phyloP scores from a whole-genome alignment of 2,797 vertebrate species.

The Parauchenoglanis punctatus region DNA sequence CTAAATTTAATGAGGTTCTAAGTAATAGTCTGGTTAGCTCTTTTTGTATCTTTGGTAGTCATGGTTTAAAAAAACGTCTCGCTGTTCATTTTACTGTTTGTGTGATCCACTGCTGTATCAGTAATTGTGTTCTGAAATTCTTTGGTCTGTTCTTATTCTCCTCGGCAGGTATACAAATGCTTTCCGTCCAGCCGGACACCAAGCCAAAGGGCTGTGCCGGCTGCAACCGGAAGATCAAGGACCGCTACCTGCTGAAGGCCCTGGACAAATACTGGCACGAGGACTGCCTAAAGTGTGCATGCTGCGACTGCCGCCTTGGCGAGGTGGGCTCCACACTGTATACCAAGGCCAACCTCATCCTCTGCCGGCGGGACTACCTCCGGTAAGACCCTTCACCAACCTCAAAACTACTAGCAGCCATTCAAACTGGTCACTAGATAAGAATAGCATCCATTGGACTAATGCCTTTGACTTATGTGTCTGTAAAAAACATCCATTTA shows the following conservation, averaged over 20 bases:
- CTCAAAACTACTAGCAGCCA: background rate
- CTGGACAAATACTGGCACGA: conserved; percentile 99
- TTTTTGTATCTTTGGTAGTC: background rate
- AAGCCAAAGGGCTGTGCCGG: conserved; percentile 99
- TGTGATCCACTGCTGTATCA: background rate
- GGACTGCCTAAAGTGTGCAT: conserved; percentile 96
- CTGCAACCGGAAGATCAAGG: conserved; percentile 99
- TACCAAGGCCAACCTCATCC: conserved; percentile 98
- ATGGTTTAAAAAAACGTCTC: background rate
- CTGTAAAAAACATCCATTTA: background rate
- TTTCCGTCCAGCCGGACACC: conserved; percentile 99
- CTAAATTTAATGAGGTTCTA: conserved; percentile 11
- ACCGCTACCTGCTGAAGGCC: conserved; percentile 97
- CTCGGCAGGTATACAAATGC: conserved; percentile 98
- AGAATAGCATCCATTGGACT: background rate
- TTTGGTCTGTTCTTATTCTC: background rate
- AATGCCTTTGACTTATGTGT: background rate
- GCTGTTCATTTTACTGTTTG: background rate
- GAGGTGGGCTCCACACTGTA: conserved; percentile 98
- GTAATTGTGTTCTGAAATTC: background rate
- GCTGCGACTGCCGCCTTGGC: conserved; percentile 94
- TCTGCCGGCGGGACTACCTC: conserved; percentile 96
- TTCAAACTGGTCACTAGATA: background rate
- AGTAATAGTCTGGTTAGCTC: background rate
- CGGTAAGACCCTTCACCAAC: conserved; percentile 78